Conservation (phyloP, 2,888 invertebrate species). For the Phyllotreta cruciferae region DNA sequence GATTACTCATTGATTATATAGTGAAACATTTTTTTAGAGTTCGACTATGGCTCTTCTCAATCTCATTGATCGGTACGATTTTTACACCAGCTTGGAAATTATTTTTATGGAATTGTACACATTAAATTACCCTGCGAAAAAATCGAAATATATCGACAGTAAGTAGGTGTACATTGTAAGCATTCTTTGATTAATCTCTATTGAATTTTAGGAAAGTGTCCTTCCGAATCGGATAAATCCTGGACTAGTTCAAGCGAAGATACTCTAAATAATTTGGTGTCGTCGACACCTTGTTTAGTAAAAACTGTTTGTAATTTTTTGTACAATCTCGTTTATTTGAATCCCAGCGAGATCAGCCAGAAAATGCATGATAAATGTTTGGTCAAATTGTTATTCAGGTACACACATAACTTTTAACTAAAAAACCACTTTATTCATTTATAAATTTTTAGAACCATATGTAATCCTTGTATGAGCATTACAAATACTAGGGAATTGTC, state of each 20-base stretch:
- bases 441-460: conserved; percentile 56
- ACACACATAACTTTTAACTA: conserved; percentile 31
- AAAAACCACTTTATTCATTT: conserved; percentile 1
- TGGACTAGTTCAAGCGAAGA: conserved; percentile 32
- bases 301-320: conserved; percentile 59
- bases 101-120: conserved; percentile 49
- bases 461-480: conserved; percentile 54
- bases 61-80: conserved; percentile 51
- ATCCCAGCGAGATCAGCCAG: conserved; percentile 56
- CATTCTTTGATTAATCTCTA: not conserved
- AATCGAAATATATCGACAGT: conserved; percentile 25
- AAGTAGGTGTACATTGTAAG: conserved; percentile 1
- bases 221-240: conserved; percentile 36
- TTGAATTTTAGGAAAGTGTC: conserved; percentile 24
- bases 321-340: conserved; percentile 59
- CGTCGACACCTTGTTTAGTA: conserved; percentile 61
- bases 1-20: not conserved
- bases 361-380: conserved; percentile 61
- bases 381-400: conserved; percentile 63
- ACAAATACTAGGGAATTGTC: conserved; percentile 56
- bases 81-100: conserved; percentile 50
- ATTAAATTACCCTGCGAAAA: conserved; percentile 30
- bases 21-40: conserved; percentile 37
- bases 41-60: conserved; percentile 34
- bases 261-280: conserved; percentile 19